A percentile compares a stretch with the other conserved stretches of the same genome.
phyloP scores from a whole-genome alignment of 2,797 vertebrate species.

The Pseudochirops cupreus region DNA sequence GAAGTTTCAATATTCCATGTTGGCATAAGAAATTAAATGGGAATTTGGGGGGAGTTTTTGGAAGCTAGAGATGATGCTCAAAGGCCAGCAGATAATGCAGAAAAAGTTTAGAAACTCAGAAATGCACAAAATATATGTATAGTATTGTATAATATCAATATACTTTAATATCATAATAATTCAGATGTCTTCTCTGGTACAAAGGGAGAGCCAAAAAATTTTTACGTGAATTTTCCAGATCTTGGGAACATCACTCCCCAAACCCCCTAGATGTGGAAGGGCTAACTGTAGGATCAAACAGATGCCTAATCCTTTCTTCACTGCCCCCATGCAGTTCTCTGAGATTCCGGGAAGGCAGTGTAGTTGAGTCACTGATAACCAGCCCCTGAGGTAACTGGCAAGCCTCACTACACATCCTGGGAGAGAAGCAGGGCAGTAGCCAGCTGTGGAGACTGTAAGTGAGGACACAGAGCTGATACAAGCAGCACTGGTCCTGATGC shows the following conservation, averaged over 20 bases:
- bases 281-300: not conserved
- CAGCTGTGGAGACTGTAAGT: not conserved
- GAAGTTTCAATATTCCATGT: not conserved
- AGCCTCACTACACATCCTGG: not conserved
- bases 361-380: not conserved
- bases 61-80: not conserved
- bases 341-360: not conserved
- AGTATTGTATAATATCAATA: not conserved
- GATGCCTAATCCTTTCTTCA: not conserved
- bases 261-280: not conserved
- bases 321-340: not conserved
- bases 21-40: too few relatives aligned
- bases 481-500: not conserved
- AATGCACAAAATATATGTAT: not conserved
- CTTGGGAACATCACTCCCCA: too few relatives aligned
- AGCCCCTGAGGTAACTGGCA: not conserved
- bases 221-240: not conserved
- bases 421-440: not conserved
- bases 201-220: not conserved
- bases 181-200: not conserved
- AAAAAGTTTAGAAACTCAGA: not conserved
- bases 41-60: not conserved
- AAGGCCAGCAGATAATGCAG: not conserved
- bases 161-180: not conserved
- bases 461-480: not conserved